phyloP scores from a whole-genome alignment of 2,888 invertebrate species.

The Saturnia japonica region DNA sequence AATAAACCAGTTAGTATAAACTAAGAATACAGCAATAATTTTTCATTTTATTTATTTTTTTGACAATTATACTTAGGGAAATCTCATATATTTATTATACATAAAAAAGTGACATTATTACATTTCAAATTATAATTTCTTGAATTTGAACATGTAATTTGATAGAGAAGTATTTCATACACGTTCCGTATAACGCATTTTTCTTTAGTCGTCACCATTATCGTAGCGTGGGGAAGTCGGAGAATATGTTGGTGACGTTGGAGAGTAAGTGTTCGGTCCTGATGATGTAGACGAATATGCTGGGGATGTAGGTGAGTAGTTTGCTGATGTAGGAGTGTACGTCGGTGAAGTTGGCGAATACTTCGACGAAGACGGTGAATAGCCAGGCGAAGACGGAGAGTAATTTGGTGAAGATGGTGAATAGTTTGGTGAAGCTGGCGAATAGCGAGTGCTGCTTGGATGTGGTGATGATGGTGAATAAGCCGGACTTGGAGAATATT shows the following conservation, averaged over 20 bases:
- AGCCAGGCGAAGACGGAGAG: conserved; percentile 89
- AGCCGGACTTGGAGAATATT: conserved; percentile 88
- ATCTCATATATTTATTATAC: background rate
- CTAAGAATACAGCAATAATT: background rate
- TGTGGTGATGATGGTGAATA: conserved; percentile 88
- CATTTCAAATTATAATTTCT: background rate
- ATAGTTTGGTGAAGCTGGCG: conserved; percentile 85
- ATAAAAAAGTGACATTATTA: background rate
- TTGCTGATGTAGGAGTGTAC: conserved; percentile 90
- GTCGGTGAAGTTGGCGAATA: conserved; percentile 90
- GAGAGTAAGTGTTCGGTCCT: conserved; percentile 80
- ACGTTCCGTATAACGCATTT: background rate
- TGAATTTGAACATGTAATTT: background rate
- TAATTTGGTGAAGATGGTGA: conserved; percentile 89
- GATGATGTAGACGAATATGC: conserved; percentile 89
- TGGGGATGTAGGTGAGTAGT: conserved; percentile 89
- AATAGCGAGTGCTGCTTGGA: conserved; percentile 88
- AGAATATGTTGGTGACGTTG: conserved; percentile 75
- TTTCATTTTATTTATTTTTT: background rate
- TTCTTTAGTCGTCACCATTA: conserved; percentile 76
- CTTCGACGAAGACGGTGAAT: conserved; percentile 90
- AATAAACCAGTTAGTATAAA: background rate
- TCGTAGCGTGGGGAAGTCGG: conserved; percentile 86
- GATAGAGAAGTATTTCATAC: background rate
- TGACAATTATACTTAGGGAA: background rate